A percentile compares a stretch with the other conserved stretches of the same genome.
Evolutionary conservation across 2,888 invertebrate species (phyloP).

Genomic region (Sceliomorpha sp.): DNA sequence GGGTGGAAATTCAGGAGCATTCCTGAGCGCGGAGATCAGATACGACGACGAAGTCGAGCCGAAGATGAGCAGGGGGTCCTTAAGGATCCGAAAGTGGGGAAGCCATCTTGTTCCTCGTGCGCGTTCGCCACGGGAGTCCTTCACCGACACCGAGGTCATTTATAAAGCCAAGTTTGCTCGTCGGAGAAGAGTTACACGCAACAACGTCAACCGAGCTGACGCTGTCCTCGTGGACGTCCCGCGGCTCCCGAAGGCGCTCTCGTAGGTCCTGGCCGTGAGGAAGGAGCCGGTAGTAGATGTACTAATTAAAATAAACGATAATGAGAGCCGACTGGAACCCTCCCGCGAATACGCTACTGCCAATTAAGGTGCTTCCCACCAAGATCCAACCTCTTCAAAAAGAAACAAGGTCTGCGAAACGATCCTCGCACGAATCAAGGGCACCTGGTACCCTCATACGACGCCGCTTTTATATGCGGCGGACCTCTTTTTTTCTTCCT

Average conservation of each 20-base stretch:
- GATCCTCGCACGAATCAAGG: conserved; percentile 46
- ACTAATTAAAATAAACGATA: conserved; percentile 77
- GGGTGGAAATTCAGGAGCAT: conserved; percentile 63
- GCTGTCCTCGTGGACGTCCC: conserved; percentile 51
- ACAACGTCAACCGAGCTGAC: conserved; percentile 40
- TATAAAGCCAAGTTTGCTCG: conserved; percentile 54
- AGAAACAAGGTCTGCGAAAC: conserved; percentile 34
- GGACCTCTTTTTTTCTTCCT: conserved; percentile 17
- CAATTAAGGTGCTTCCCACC: conserved; percentile 66
- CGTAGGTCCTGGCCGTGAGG: conserved; percentile 46
- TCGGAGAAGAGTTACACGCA: conserved; percentile 33
- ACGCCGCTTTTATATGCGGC: conserved; percentile 10
- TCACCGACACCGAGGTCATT: conserved; percentile 60
- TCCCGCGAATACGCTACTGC: conserved; percentile 67
- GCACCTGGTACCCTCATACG: conserved; percentile 39
- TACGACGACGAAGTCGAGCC: conserved; percentile 55
- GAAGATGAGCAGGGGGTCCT: conserved; percentile 56
- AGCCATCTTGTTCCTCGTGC: conserved; percentile 57
- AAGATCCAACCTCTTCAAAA: conserved; percentile 24
- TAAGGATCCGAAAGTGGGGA: conserved; percentile 36
- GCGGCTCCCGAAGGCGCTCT: conserved; percentile 61
- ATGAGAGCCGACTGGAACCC: conserved; percentile 64
- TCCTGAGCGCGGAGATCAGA: conserved; percentile 62
- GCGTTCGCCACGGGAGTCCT: conserved; percentile 65
- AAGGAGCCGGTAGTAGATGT: conserved; percentile 62